Evolutionary conservation across 2,113 vertebrate genomes (phyloP), one percentile per base, ranked within the genome.

Genomic region (Lagopus muta): DNA sequence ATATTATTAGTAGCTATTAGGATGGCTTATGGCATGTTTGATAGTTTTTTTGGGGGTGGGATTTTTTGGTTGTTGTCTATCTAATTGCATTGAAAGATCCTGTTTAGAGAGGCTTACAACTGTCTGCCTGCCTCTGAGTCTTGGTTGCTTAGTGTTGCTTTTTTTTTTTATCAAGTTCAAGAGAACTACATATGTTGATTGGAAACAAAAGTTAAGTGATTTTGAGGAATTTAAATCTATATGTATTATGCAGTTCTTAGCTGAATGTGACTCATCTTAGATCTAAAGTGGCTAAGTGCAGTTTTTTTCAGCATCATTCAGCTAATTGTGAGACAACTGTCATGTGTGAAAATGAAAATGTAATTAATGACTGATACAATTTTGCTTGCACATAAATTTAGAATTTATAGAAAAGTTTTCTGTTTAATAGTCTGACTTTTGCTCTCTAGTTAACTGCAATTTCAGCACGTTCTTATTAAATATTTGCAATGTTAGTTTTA

Each of bases 401-500:
- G 4, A 77, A 71, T 88, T 77, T 66, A 60, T 54, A 67, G 30
- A 36, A 45, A 55, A 67, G 5, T 42, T 83, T 80, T 4, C 27
- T 43, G 82, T 89, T 89, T 47, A 81, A 75, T 75, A 55, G 9
- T 61, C 38, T 73, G 32, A 32, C n/a, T 70, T 82, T n/a, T 42
- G 62, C 87, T 64, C 8, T 12, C 21, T 89, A 57, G 15, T 62
- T 81, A 47, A 67, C 81, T 85, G 19, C 69, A 77, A 42, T 36
- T 88, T 80, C 55, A 71, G 21, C 42, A 67, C 12, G 34, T 84
- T 38, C 38, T 70, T 61, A 36, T 87, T 14, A 27, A 65, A 61
- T 28, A 61, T 86, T 91, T 89, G 24, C 67, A 75, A 75, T 65
- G 58, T 28, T 82, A 55, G 78, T 82, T 91, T 88, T 93, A 61